These are phyloP conservation scores for Pyrgus malvae DNA, from an alignment of 2,888 invertebrate species.

Conservation along the genomic window DNA sequence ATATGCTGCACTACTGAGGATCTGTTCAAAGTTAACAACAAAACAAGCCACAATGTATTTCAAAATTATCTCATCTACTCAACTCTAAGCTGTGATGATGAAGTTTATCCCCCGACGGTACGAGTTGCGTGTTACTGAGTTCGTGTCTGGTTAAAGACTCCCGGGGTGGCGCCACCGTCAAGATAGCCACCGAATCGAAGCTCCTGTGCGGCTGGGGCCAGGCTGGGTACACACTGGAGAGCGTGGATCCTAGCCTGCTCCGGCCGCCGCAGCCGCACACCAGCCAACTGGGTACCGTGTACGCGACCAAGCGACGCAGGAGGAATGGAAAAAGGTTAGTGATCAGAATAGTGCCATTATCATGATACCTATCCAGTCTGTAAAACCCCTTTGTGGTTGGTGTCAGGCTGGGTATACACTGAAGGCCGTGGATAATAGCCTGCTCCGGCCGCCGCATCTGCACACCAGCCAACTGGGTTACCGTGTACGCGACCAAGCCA, in stretches of 20 bases:
- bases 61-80: too few relatives aligned
- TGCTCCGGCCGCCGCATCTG: too few relatives aligned
- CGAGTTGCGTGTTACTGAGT: constrained; percentile 20
- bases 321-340: constrained; percentile 97
- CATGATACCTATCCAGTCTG: too few relatives aligned
- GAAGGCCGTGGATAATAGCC: too few relatives aligned
- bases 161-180: constrained; percentile 54
- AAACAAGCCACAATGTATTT: too few relatives aligned
- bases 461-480: too few relatives aligned
- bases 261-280: constrained; percentile 87
- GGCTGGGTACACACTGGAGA: constrained; percentile 83
- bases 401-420: too few relatives aligned
- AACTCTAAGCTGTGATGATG: constrained; percentile 1
- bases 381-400: too few relatives aligned
- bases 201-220: constrained; percentile 76
- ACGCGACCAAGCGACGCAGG: constrained; percentile 96
- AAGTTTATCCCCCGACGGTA: constrained; percentile 7
- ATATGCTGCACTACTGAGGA: too few relatives aligned
- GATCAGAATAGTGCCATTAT: neutral
- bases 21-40: too few relatives aligned
- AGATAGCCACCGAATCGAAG: constrained; percentile 76
- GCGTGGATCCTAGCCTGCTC: constrained; percentile 88
- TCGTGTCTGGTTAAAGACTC: constrained; percentile 16
- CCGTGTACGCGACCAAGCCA: too few relatives aligned
- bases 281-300: constrained; percentile 97